These are phyloP conservation scores for Eilema depressum DNA, from an alignment of 2,888 invertebrate species.

Conservation along the genomic window DNA sequence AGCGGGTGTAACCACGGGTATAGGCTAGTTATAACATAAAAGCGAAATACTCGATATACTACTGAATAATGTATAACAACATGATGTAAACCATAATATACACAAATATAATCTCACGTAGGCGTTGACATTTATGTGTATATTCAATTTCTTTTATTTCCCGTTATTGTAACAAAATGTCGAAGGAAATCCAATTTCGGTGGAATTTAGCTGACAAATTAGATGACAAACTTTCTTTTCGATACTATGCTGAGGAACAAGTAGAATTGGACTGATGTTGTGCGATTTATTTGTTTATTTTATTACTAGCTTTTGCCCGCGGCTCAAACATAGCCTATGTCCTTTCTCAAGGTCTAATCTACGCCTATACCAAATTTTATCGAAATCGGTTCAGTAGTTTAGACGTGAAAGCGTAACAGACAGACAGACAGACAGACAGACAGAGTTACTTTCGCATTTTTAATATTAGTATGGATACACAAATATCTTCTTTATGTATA, in stretches of 20 bases:
- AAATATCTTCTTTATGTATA: no score
- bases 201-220: not conserved
- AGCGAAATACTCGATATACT: not conserved
- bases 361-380: no score
- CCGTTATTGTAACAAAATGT: not conserved
- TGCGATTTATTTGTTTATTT: not conserved
- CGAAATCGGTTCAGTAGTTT: no score
- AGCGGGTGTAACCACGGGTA: no score
- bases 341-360: no score
- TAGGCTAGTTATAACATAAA: not conserved
- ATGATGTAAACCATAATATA: not conserved
- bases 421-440: no score
- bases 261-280: not conserved
- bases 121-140: slow-evolving; percentile 1
- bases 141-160: not conserved
- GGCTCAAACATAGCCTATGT: no score
- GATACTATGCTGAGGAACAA: not conserved
- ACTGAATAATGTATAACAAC: slow-evolving; percentile 1
- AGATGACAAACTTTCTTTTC: not conserved
- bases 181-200: not conserved
- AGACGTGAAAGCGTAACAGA: no score
- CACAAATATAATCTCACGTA: not conserved
- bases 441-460: no score
- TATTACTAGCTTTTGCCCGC: no score
- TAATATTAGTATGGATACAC: no score